These are phyloP conservation scores for Xylocopa sonorina DNA, from an alignment of 1,140 invertebrate genomes.

Conservation along the genomic window DNA sequence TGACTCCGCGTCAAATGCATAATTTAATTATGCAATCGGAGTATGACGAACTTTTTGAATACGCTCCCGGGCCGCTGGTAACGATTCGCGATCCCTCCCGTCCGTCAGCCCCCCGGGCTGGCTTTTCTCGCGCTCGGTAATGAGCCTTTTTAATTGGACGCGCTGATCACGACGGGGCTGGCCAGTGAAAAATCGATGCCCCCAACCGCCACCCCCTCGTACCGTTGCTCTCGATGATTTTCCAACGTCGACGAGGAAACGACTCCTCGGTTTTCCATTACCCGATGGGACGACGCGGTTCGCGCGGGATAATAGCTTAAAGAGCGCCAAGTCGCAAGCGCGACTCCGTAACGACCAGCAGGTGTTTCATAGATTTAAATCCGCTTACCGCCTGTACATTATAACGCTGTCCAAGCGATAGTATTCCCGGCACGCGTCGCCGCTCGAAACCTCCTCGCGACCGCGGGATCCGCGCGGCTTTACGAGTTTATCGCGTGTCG, in stretches of 20 bases:
- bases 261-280: no score
- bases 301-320: neutral
- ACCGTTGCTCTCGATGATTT: neutral
- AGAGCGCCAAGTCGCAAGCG: neutral
- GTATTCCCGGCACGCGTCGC: slow-evolving; percentile 23
- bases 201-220: neutral
- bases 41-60: slow-evolving; percentile 52
- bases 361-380: slow-evolving; percentile 37
- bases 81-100: no score
- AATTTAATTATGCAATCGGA: slow-evolving; percentile 56
- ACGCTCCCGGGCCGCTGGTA: neutral
- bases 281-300: neutral
- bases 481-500: slow-evolving; percentile 39
- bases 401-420: neutral
- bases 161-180: neutral
- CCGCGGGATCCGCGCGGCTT: slow-evolving; percentile 24
- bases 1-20: slow-evolving; percentile 52
- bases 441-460: slow-evolving; percentile 21
- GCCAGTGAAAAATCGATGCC: neutral
- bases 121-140: slow-evolving; percentile 10
- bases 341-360: slow-evolving; percentile 18
- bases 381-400: slow-evolving; percentile 20
- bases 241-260: neutral
- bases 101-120: no score
- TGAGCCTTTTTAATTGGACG: slow-evolving; percentile 24